A percentile compares a stretch with the other conserved stretches of the same genome.
phyloP scores from a whole-genome alignment of 2,888 invertebrate genomes.

The Epicampocera succincta region DNA sequence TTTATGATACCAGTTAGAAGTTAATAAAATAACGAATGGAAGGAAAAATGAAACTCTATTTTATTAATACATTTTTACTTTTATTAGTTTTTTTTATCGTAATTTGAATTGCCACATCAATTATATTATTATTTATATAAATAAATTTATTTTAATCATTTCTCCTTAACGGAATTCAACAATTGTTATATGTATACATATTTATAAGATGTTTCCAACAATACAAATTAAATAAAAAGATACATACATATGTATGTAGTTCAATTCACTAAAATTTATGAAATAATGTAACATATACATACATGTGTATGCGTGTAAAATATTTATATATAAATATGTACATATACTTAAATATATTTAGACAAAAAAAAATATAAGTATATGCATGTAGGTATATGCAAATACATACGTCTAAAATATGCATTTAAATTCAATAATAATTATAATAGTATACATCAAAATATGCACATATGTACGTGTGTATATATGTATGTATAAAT shows the following conservation, averaged over 20 bases:
- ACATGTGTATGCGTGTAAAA: constrained; percentile 18
- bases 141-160: constrained; percentile 33
- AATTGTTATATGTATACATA: constrained; percentile 57
- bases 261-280: constrained; percentile 40
- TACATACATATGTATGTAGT: not conserved
- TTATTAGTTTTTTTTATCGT: constrained; percentile 21
- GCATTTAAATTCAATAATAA: constrained; percentile 37
- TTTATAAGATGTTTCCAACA: constrained; percentile 40
- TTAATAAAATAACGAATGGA: too few relatives aligned
- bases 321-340: constrained; percentile 25
- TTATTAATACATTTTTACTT: constrained; percentile 51
- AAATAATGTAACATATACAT: constrained; percentile 40
- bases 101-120: constrained; percentile 63
- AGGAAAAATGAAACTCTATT: not conserved
- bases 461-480: constrained; percentile 24
- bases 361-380: constrained; percentile 11
- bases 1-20: too few relatives aligned
- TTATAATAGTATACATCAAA: constrained; percentile 32
- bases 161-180: constrained; percentile 56
- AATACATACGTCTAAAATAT: constrained; percentile 38
- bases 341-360: constrained; percentile 3
- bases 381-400: not conserved
- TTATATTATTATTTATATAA: constrained; percentile 45
- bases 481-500: constrained; percentile 3
- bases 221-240: constrained; percentile 55